Base-by-base conservation (phyloP, 2,797 vertebrate genomes). In the Heterohyrax brucei region DNA sequence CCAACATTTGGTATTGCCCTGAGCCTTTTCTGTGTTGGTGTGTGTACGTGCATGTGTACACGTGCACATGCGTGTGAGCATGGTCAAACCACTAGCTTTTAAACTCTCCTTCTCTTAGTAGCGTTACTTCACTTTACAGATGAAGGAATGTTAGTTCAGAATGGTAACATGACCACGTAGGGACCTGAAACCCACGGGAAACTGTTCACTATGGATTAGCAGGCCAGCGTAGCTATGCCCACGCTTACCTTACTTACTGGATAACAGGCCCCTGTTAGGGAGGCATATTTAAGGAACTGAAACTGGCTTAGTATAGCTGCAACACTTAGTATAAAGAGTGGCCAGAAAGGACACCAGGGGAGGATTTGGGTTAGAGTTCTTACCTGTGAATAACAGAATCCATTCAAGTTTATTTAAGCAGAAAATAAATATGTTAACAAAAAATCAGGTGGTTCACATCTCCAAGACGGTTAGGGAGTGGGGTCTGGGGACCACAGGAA, bases 351-450 rank as follows among this genome's bases (percentile, higher is more conserved):
- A 92, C 19, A 33, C 33, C 19, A 33, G 10, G 48, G 48, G 87
- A 1, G 48, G 30, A 66, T 48, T 39, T 5, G 33, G 68, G 9
- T 82, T 66, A 39, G 21, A 62, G 39, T 44, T 30, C 48, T 75
- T 46, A 21, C 3, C 2, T 39, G 12, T 24, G 66, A 92, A 81
- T 33, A 64, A 26, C 14, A 68, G 72, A 94, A 50, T 75, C 56
- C 39, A 50, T 39, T 76, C 12, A n/a, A 89, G 16, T 30, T 80
- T 75, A 62, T 80, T 68, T 70, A 68, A 73, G 26, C 68, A 64
- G 68, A 76, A 92, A 89, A 44, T 70, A 30, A 21, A 85, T 81
- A 46, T 86, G 22, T 33, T 33, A 82, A 82, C n/a, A 90, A 56
- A 75, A 50, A 61, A 50, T 46, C 53, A 82, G 8, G 44, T 56